phyloP scores from a whole-genome alignment of 2,888 invertebrate species.

The Nebria salina region DNA sequence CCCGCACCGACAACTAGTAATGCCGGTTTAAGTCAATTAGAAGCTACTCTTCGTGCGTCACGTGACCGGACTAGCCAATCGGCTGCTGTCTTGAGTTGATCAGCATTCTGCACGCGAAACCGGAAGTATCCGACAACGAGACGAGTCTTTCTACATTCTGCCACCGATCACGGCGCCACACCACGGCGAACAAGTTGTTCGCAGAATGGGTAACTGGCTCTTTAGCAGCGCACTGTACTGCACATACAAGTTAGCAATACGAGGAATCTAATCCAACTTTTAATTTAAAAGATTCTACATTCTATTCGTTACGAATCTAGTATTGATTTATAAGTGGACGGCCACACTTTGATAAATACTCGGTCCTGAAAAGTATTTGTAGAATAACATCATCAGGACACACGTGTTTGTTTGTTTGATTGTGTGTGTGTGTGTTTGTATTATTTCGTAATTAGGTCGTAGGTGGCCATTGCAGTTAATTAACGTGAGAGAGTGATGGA shows the following conservation, averaged over 20 bases:
- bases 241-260: too few species aligned
- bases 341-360: too few species aligned
- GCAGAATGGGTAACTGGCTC: background rate
- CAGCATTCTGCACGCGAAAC: conserved; percentile 32
- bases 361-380: too few species aligned
- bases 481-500: conserved; percentile 36
- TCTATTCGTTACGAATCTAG: too few species aligned
- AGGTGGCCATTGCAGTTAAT: conserved; percentile 26
- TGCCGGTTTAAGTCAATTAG: conserved; percentile 45
- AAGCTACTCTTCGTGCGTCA: conserved; percentile 33
- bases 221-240: background rate
- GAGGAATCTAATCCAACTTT: too few species aligned
- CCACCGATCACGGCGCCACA: background rate
- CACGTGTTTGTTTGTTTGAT: background rate
- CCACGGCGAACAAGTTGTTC: background rate
- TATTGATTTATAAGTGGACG: too few species aligned
- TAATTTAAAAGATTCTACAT: too few species aligned
- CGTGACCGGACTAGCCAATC: conserved; percentile 41
- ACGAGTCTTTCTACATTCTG: conserved; percentile 1
- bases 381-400: background rate
- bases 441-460: background rate
- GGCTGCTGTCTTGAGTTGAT: conserved; percentile 15
- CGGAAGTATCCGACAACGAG: conserved; percentile 29
- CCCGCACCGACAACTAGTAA: conserved; percentile 14
- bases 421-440: background rate